Base-by-base conservation (phyloP, 2,888 invertebrate genomes). In the Melanophora roralis region DNA sequence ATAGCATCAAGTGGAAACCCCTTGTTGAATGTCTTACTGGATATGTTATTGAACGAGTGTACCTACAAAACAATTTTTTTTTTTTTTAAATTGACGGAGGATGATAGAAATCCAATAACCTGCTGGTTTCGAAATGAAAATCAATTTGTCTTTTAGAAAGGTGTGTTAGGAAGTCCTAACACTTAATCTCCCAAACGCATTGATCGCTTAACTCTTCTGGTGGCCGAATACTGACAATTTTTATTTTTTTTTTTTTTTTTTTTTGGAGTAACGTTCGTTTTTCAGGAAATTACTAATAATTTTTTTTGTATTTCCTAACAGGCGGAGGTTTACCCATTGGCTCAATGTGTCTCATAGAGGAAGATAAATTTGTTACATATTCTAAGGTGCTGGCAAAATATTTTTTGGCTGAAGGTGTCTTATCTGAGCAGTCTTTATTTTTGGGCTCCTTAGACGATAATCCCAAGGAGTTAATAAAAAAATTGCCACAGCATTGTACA, bases 321-420 rank as follows among this genome's bases (percentile, higher is more conserved):
- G 94, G 94, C 81, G 95, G 94, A 68, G 95, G 95, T 34, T 85
- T 95, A 81, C 93, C 94, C 49, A 92, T 95, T 76, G 95, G 95
- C 69, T 93, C 94, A 8, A 91, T 94, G 51, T 89, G 93, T 78
- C 88, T 95, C 81, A 90, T 97, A 85, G 97, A 97, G 91, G 97
- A 97, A 91, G 97, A 97, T 91, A 91, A 92, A 5, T 93, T 94
- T 87, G 94, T 94, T 8, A 93, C 92, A 77, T 96, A 97, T 89
- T 93, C 96, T 62, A 93, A 94, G 88, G 92, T 96, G 59, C 90
- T 97, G 84, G 90, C 93, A 19, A 97, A 96, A 89, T 97, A 96
- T 89, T 97, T 95, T 85, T 89, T 97, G 82, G 95, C 97, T n/a
- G 97, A 97, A 91, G 97, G 96, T 43, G 91, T 96, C 16, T 92